phyloP scores from a whole-genome alignment of 2,888 invertebrate species.

The Micoletzkya japonica region DNA sequence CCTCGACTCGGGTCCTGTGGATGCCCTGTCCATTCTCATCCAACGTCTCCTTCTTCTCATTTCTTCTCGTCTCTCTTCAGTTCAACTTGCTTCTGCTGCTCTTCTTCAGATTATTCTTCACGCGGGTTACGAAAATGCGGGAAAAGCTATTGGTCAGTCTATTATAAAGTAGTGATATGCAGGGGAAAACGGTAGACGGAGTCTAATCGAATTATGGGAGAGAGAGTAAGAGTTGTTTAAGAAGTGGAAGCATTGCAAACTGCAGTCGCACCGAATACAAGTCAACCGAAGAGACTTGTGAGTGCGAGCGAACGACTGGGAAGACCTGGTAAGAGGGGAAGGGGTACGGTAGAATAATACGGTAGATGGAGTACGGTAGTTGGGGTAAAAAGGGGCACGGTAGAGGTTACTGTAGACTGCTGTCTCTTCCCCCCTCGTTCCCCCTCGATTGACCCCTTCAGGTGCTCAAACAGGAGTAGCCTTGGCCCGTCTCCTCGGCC shows the following conservation, averaged over 20 bases:
- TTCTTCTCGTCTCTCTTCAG: conserved; percentile 38
- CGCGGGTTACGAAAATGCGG: conserved; percentile 55
- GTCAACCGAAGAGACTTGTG: conserved; percentile 21
- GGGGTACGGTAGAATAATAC: neutral
- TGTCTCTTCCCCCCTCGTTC: no score
- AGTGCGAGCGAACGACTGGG: conserved; percentile 44
- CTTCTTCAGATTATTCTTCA: conserved; percentile 58
- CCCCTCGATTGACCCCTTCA: conserved; percentile 9
- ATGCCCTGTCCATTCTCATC: conserved; percentile 54
- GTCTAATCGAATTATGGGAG: neutral
- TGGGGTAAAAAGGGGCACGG: no score
- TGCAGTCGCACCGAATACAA: conserved; percentile 15
- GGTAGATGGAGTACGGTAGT: no score
- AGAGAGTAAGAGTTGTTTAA: neutral
- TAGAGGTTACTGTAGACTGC: no score
- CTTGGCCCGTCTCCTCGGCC: conserved; percentile 88
- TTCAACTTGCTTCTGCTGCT: conserved; percentile 61
- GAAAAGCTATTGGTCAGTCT: conserved; percentile 40
- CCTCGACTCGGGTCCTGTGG: conserved; percentile 55
- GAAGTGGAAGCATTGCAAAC: conserved; percentile 6
- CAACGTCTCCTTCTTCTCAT: conserved; percentile 51
- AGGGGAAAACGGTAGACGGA: neutral
- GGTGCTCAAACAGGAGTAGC: conserved; percentile 83
- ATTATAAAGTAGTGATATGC: neutral
- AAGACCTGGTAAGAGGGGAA: conserved; percentile 34